Evolutionary conservation across 2,888 invertebrate genomes (phyloP), one percentile per base, ranked within the genome.

Genomic region (Heliconius erato): DNA sequence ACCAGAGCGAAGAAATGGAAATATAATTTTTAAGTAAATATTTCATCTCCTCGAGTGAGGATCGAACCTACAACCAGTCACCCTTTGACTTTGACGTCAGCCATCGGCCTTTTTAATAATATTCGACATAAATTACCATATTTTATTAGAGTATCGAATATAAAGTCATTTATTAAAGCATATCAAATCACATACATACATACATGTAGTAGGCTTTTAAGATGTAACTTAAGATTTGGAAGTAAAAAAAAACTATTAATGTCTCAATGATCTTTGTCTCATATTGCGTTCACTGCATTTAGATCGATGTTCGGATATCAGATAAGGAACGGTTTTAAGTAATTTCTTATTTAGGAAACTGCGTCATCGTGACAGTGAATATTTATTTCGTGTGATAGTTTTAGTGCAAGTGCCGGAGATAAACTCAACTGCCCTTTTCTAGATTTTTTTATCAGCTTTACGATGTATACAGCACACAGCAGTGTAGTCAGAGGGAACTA

Each of bases 291-390:
- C 90, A 87, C 88, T 91, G 92, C 91, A 92, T 92, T 92, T 90
- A 93, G 94, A 95, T 94, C 91, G 90, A 92, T 90, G 88, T 85
- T 84, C 87, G 88, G 94, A 94, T 94, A 94, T 90, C 87, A 86
- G 90, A 91, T 88, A 87, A 87, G 91, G 91, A 88, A 87, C 87
- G 91, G 92, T 93, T 94, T 93, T 94, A 94, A 92, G 92, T 94
- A 93, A 95, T 92, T 93, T 87, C 90, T 90, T 89, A 91, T 91
- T 90, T 79, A 83, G 79, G 82, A 72, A 79, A 26, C 76, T 74
- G 59, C 71, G 35, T 54, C n/a, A 35, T 63, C 63, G 19, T 65
- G 59, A 49, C 72, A 49, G 26, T 44, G 49, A n/a, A n/a, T 71
- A 40, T 69, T 23, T 54, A 54, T 54, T 19, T 54, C 65, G 26